Conservation (phyloP, 2,797 vertebrate species). For the Melanogrammus aeglefinus region DNA sequence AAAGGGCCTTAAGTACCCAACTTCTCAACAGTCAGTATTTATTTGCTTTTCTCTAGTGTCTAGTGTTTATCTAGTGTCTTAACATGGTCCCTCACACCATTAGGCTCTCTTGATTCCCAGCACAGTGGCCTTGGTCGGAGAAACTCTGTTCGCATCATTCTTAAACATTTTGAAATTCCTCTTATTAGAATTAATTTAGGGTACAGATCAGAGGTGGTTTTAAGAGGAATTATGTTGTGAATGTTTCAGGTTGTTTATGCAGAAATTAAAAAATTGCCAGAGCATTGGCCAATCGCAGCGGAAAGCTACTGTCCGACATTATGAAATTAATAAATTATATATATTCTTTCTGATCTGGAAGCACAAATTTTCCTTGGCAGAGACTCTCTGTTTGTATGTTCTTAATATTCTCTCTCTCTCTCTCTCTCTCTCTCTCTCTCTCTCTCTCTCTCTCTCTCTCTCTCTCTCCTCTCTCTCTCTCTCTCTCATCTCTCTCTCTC, state of each 20-base stretch:
- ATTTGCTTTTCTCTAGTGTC: too few species aligned
- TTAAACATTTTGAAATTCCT: neutral
- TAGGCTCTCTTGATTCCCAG: neutral
- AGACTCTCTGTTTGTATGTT: neutral
- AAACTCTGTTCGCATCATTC: neutral
- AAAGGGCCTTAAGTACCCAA: neutral
- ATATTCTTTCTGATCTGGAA: neutral
- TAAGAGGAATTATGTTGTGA: neutral
- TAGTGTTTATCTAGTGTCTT: neutral
- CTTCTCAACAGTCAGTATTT: neutral
- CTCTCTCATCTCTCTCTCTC: too few species aligned
- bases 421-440: neutral
- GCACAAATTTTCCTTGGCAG: neutral
- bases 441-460: neutral
- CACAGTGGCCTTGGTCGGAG: neutral
- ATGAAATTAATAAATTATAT: neutral
- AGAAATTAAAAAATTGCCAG: neutral
- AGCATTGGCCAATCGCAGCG: neutral
- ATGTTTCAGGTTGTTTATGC: neutral
- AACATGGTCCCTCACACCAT: neutral
- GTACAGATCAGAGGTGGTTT: neutral
- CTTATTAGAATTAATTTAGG: neutral
- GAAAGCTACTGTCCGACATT: neutral
- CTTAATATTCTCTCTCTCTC: neutral
- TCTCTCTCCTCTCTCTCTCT: too few species aligned